A percentile compares a stretch with the other conserved stretches of the same genome.
Evolutionary conservation across 2,888 invertebrate genomes (phyloP).

Genomic region (Tetragonula carbonaria): DNA sequence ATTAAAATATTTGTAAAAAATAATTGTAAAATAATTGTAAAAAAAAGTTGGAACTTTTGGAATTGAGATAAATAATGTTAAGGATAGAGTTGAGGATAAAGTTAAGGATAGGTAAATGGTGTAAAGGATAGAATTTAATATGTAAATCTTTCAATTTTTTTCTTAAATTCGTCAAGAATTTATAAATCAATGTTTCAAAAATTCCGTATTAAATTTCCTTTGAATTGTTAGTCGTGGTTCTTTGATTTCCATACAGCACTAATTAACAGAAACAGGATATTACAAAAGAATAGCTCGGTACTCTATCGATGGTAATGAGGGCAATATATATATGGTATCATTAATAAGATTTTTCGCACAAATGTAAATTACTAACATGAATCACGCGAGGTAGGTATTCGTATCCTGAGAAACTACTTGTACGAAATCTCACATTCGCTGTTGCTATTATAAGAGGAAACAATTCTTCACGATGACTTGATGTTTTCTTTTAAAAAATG

Average conservation of each 20-base stretch:
- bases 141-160: background rate
- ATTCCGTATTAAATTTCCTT: background rate
- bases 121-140: too few relatives aligned
- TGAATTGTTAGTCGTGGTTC: background rate
- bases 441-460: constrained; percentile 9
- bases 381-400: constrained; percentile 8
- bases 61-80: too few relatives aligned
- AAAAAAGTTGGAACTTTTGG: too few relatives aligned
- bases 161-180: background rate
- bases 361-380: background rate
- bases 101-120: too few relatives aligned
- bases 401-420: background rate
- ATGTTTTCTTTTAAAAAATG: background rate
- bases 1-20: too few relatives aligned
- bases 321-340: background rate
- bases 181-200: too few relatives aligned
- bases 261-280: constrained; percentile 22
- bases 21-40: too few relatives aligned
- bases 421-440: background rate
- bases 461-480: constrained; percentile 22
- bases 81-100: too few relatives aligned
- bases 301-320: background rate
- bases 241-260: background rate
- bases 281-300: background rate
- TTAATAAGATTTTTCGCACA: background rate